Evolutionary conservation across 92 coral and sea anemone genomes (phyloP).

Genomic region (Umimayanthus chanpuru): DNA sequence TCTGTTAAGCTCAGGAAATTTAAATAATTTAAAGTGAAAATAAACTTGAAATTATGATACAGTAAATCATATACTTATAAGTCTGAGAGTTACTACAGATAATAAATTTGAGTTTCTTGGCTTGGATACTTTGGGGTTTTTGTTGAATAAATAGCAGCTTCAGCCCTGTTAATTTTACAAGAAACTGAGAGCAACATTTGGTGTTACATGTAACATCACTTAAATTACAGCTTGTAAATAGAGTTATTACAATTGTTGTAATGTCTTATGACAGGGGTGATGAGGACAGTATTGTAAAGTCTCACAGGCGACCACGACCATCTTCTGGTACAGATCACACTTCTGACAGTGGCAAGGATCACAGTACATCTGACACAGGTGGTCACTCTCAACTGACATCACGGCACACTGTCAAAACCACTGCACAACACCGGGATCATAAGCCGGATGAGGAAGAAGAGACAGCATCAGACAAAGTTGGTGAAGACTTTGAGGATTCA

Average conservation of each 20-base stretch:
- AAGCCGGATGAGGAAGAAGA: background rate
- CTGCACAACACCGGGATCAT: background rate
- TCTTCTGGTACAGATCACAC: slow-evolving; percentile 1
- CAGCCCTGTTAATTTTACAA: background rate
- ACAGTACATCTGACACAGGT: background rate
- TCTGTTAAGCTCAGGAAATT: background rate
- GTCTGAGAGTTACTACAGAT: background rate
- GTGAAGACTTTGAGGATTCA: background rate
- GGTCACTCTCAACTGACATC: background rate
- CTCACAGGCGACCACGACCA: background rate
- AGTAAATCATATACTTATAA: background rate
- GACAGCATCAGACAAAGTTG: background rate
- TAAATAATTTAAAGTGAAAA: background rate
- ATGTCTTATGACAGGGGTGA: slow-evolving; percentile 13
- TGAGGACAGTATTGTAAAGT: background rate
- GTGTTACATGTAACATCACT: background rate
- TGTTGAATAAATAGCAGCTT: background rate
- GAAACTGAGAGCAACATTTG: background rate
- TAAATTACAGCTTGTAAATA: background rate
- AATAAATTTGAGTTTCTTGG: background rate
- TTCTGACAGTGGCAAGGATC: background rate
- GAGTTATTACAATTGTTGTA: background rate
- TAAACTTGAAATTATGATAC: background rate
- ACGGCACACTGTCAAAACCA: background rate
- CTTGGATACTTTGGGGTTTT: background rate